A percentile compares a stretch with the other conserved stretches of the same genome.
Evolutionary conservation across 2,888 invertebrate genomes (phyloP).

Genomic region (Tenthredo scrophulariae): DNA sequence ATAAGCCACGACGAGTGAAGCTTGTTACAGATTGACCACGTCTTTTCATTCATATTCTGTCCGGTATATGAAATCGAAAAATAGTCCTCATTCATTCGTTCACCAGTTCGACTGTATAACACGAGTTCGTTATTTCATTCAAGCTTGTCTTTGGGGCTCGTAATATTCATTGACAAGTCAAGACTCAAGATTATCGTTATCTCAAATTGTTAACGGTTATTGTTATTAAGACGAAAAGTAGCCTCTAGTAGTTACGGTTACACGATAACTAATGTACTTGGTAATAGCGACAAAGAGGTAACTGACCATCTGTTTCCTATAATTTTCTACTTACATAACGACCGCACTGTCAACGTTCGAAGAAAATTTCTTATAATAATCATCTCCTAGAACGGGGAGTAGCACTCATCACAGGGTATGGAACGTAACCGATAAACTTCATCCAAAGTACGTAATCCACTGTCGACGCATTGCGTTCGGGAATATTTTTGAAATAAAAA

Average conservation of each 20-base stretch:
- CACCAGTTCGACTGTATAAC: constrained; percentile 2
- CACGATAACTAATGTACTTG: constrained; percentile 34
- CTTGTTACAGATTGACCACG: not conserved
- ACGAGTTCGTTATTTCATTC: constrained; percentile 30
- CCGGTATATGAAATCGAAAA: constrained; percentile 15
- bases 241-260: not conserved
- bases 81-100: constrained; percentile 39
- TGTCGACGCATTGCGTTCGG: not conserved
- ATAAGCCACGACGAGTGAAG: not conserved
- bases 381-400: not conserved
- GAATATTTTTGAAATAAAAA: not conserved
- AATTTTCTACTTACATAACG: not conserved
- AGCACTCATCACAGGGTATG: not conserved
- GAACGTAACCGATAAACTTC: not conserved
- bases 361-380: not conserved
- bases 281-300: constrained; percentile 38
- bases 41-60: not conserved
- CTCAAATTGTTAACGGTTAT: constrained; percentile 8
- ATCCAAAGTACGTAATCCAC: not conserved
- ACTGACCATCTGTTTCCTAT: constrained; percentile 25
- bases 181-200: constrained; percentile 9
- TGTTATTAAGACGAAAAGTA: constrained; percentile 12
- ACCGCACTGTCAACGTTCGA: constrained; percentile 16
- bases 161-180: constrained; percentile 31
- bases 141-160: not conserved